Evolutionary conservation across 2,797 vertebrate genomes (phyloP).

Genomic region (Pipistrellus kuhlii): DNA sequence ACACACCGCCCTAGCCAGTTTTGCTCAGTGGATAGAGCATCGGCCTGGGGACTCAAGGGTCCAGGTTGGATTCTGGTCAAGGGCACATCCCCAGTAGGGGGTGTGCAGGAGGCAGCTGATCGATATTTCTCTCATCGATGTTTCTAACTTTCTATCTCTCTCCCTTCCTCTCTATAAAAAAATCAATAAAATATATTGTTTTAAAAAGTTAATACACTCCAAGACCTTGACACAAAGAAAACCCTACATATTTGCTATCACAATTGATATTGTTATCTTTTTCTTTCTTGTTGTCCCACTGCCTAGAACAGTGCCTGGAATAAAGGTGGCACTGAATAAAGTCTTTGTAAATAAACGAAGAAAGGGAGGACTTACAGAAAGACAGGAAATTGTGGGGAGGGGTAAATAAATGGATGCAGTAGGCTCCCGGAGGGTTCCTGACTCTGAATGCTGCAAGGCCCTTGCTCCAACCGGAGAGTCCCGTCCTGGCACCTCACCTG

Average conservation of each 20-base stretch:
- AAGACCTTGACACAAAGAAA: constrained; percentile 21
- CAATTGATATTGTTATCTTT: not conserved
- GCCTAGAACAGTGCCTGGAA: not conserved
- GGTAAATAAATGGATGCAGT: not conserved
- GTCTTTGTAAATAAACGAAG: not conserved
- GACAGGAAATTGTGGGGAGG: not conserved
- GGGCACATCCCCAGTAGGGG: no score
- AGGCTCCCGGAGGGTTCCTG: not conserved
- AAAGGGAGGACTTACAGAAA: not conserved
- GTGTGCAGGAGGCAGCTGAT: no score
- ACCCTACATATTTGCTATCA: not conserved
- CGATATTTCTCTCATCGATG: no score
- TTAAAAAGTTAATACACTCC: constrained; percentile 10
- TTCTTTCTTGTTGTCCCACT: not conserved
- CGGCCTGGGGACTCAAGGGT: no score
- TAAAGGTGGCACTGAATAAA: not conserved
- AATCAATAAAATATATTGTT: no score
- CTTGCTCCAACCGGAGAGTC: not conserved
- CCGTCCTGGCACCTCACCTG: constrained; percentile 87
- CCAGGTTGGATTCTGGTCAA: no score
- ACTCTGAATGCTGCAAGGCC: not conserved
- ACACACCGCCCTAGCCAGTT: not conserved
- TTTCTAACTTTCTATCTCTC: no score
- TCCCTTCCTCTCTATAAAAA: no score
- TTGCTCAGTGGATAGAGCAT: no score